phyloP scores from a whole-genome alignment of 1,140 invertebrate genomes.

The Lineus longissimus region DNA sequence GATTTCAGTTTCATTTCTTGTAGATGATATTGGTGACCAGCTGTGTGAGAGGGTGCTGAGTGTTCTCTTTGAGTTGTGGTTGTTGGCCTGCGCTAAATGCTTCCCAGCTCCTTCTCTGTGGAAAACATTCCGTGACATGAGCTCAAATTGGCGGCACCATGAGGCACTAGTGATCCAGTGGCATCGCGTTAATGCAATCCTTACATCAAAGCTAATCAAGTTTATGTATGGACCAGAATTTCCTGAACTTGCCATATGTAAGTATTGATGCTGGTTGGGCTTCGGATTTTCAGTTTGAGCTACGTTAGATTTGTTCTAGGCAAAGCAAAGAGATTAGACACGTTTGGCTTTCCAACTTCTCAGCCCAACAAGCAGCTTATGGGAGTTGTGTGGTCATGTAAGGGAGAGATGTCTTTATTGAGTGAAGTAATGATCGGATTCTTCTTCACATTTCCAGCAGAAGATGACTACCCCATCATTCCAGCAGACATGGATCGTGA shows the following conservation, averaged over 20 bases:
- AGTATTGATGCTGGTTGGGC: no score
- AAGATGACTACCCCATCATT: conserved; percentile 78
- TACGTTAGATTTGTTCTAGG: not conserved
- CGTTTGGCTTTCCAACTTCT: no score
- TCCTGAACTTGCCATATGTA: conserved; percentile 66
- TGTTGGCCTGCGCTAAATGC: conserved; percentile 83
- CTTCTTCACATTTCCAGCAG: conserved; percentile 59
- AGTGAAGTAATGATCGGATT: no score
- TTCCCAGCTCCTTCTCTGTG: conserved; percentile 90
- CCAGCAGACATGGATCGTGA: conserved; percentile 80
- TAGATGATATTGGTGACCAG: conserved; percentile 89
- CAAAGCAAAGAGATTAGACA: no score
- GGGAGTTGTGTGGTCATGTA: no score
- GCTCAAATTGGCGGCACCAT: conserved; percentile 88
- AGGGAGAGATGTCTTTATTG: no score
- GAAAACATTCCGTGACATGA: conserved; percentile 91
- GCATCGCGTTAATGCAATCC: conserved; percentile 85
- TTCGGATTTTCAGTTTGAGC: not conserved
- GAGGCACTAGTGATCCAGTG: conserved; percentile 85
- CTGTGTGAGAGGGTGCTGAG: conserved; percentile 86
- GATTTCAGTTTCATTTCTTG: conserved; percentile 7
- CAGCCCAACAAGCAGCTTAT: no score
- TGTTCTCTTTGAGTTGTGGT: conserved; percentile 92
- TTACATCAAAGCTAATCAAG: conserved; percentile 77
- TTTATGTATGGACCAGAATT: conserved; percentile 87